phyloP scores from a whole-genome alignment of 2,888 invertebrate species.

The Boloria selene region DNA sequence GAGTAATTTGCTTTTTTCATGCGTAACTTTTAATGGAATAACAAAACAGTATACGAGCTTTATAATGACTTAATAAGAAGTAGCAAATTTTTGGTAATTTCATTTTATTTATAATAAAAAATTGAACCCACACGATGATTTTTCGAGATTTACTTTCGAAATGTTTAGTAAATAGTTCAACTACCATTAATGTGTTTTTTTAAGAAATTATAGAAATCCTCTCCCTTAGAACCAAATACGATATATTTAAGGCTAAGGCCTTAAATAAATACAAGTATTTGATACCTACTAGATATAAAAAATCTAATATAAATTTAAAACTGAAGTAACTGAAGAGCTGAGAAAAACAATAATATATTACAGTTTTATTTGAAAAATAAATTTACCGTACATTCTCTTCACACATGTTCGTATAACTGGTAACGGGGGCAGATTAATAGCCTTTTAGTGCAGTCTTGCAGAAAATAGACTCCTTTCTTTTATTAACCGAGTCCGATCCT shows the following conservation, averaged over 20 bases:
- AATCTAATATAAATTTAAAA: neutral
- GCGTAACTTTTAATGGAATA: conserved; percentile 33
- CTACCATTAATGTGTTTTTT: too few species aligned
- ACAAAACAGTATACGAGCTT: conserved; percentile 23
- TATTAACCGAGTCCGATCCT: conserved; percentile 7
- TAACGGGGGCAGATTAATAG: conserved; percentile 22
- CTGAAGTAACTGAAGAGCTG: neutral
- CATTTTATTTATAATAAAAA: neutral
- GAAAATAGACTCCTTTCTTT: conserved; percentile 23
- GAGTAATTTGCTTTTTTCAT: conserved; percentile 22
- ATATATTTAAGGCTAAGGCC: too few species aligned
- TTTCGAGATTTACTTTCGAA: too few species aligned
- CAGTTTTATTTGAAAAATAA: conserved; percentile 12
- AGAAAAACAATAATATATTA: neutral
- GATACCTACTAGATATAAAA: too few species aligned
- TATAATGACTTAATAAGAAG: conserved; percentile 11
- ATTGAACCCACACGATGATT: too few species aligned
- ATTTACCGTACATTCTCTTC: conserved; percentile 4
- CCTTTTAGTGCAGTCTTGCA: conserved; percentile 26
- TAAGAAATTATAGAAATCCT: too few species aligned
- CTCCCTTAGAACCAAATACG: too few species aligned
- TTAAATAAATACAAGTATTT: too few species aligned
- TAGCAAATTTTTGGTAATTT: conserved; percentile 4
- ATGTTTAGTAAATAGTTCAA: too few species aligned
- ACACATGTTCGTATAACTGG: conserved; percentile 10